These are phyloP conservation scores for Bergia puertoricense DNA, from an alignment of 92 coral and sea anemone genomes.

Conservation along the genomic window DNA sequence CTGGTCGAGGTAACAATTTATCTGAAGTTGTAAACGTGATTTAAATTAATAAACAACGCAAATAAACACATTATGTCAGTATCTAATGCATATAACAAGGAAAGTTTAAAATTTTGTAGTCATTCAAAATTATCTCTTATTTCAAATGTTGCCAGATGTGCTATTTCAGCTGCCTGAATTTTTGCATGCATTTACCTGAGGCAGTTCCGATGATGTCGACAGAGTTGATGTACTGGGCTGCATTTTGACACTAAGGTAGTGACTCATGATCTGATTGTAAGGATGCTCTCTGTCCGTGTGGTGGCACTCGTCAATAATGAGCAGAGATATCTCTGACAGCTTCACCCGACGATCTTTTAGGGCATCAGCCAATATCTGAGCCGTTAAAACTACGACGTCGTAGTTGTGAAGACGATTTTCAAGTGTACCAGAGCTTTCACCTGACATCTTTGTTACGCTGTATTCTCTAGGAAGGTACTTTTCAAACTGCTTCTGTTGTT, in stretches of 20 bases:
- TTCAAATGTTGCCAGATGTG: too few relatives aligned
- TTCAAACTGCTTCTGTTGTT: slow-evolving; percentile 82
- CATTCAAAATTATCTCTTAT: too few relatives aligned
- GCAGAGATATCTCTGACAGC: slow-evolving; percentile 66
- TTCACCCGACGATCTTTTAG: slow-evolving; percentile 59
- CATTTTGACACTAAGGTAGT: slow-evolving; percentile 63
- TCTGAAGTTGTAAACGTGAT: too few relatives aligned
- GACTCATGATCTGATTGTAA: slow-evolving; percentile 86
- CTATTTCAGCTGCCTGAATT: too few relatives aligned
- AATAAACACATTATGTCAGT: too few relatives aligned
- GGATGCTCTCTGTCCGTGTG: slow-evolving; percentile 88
- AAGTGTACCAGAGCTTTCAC: slow-evolving; percentile 68
- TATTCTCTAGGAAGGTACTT: slow-evolving; percentile 66
- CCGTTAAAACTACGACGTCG: slow-evolving; percentile 84
- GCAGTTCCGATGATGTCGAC: slow-evolving; percentile 41
- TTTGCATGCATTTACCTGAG: neutral
- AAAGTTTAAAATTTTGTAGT: too few relatives aligned
- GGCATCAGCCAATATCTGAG: slow-evolving; percentile 86
- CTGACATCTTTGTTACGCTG: slow-evolving; percentile 65
- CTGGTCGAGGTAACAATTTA: too few relatives aligned
- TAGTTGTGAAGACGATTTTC: slow-evolving; percentile 49
- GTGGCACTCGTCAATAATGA: slow-evolving; percentile 95
- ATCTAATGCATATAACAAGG: too few relatives aligned
- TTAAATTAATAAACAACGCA: too few relatives aligned
- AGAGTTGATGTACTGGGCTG: slow-evolving; percentile 55